These are phyloP conservation scores for Muntiacus reevesi DNA, from an alignment of 2,113 vertebrate genomes.

Conservation along the genomic window DNA sequence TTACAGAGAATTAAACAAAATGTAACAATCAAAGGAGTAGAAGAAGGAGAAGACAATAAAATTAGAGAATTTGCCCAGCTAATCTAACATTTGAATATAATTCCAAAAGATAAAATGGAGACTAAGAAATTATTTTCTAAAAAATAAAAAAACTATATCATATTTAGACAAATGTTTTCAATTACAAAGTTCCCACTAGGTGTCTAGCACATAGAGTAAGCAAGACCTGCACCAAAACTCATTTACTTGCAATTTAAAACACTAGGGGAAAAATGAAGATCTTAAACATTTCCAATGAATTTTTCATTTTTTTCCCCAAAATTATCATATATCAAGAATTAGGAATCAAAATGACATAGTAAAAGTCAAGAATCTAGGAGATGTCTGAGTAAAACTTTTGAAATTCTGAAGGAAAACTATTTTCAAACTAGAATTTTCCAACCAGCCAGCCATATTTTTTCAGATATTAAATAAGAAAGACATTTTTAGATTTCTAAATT, in stretches of 20 bases:
- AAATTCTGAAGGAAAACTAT: not conserved
- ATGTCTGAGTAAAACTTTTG: not conserved
- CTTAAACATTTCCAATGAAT: not conserved
- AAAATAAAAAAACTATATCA: not conserved
- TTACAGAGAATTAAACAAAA: not conserved
- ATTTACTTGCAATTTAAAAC: not conserved
- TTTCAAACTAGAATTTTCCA: not conserved
- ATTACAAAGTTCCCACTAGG: not conserved
- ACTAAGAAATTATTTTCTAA: not conserved
- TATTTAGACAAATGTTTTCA: not conserved
- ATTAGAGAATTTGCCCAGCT: not conserved
- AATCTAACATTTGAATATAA: not conserved
- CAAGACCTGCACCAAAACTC: not conserved
- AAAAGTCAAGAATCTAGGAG: not conserved
- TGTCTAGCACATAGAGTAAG: not conserved
- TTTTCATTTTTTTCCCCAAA: not conserved
- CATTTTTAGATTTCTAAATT: not conserved
- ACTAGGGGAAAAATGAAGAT: not conserved
- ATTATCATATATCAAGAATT: not conserved
- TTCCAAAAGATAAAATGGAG: not conserved
- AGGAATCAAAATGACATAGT: not conserved
- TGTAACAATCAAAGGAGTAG: not conserved
- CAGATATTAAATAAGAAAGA: not conserved
- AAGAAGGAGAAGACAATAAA: not conserved
- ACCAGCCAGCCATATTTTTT: not conserved